Evolutionary conservation across 2,797 vertebrate species (phyloP).

Genomic region (Liparis tanakae): DNA sequence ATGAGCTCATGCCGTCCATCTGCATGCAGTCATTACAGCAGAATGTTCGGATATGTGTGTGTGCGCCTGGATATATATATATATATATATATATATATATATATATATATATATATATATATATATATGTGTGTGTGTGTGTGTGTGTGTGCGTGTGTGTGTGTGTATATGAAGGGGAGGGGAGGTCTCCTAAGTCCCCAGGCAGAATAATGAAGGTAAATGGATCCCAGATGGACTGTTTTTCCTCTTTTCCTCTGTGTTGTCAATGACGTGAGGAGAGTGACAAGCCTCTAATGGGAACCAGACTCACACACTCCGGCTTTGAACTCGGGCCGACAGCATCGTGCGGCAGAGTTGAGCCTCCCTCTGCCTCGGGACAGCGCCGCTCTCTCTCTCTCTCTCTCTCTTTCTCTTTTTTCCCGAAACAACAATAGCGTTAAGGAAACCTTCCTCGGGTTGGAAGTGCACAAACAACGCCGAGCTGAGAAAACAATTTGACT

Average conservation of each 20-base stretch:
- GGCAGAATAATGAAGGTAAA: constrained; percentile 87
- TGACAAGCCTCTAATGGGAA: constrained; percentile 87
- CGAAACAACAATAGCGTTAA: constrained; percentile 63
- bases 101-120: constrained; percentile 14
- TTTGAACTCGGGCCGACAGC: constrained; percentile 79
- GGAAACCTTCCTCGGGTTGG: constrained; percentile 54
- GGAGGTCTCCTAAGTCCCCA: constrained; percentile 75
- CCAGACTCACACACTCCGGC: constrained; percentile 75
- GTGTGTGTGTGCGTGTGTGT: constrained; percentile 35
- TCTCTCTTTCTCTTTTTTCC: not conserved
- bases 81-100: constrained; percentile 42
- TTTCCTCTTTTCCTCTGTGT: constrained; percentile 75
- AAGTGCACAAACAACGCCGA: constrained; percentile 44
- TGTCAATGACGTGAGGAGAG: constrained; percentile 88
- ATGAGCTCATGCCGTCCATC: constrained; percentile 74
- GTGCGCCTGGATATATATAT: constrained; percentile 16
- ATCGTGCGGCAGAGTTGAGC: constrained; percentile 31
- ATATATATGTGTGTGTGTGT: constrained; percentile 38
- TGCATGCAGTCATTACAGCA: constrained; percentile 70
- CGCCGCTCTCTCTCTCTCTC: constrained; percentile 28
- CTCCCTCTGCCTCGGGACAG: constrained; percentile 51
- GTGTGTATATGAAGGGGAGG: constrained; percentile 11
- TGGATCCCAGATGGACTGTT: constrained; percentile 87
- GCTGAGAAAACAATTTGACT: constrained; percentile 58
- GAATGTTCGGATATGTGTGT: constrained; percentile 44